Base-by-base conservation (phyloP, 2,888 invertebrate species). In the Syritta pipiens region DNA sequence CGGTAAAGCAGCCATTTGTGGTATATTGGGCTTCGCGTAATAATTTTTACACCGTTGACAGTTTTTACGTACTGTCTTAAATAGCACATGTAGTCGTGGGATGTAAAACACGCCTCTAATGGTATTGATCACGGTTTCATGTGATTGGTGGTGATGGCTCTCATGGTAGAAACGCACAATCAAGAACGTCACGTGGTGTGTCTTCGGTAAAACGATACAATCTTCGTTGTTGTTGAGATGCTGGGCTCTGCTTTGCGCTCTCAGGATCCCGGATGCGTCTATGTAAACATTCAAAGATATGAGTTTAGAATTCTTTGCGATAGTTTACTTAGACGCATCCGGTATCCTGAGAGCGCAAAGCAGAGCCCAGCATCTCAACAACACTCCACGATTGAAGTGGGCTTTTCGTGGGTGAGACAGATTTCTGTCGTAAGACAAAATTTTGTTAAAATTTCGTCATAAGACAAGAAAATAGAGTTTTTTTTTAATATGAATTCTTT, bases 121-220 rank as follows among this genome's bases (percentile, higher is more conserved):
- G 22, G 30, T 12, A 10, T 71, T 62, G 4, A 62, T 24, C 20
- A 37, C 24, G 1, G 53, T 44, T 37, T 71, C 71, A n/a, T 75
- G 59, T 5, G 30, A 63, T 6, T 26, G 24, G 44, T 72, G 63
- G 17, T 72, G 49, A 14, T 44, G 60, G 6, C 24, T 40, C 17
- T 62, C 55, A 32, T 72, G 63, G 26, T 44, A 62, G 14, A 10
- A 37, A 7, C 51, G 62, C n/a, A 20, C 40, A 1, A 26, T 71
- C 71, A 86, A 72, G 68, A 69, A 48, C 6, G 60, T 76, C 9
- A 72, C 30, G 19, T 71, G 28, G n/a, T 63, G 65, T 7, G 37
- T 55, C 2, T 49, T 51, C 3, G 81, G 81, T 9, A 72, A 24
- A 17, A 72, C 53, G 19, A 30, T 81, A 1, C 35, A 20, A 24